Evolutionary conservation across 2,113 vertebrate species (phyloP), one percentile per base, ranked within the genome.

Genomic region (Catagonus wagneri): DNA sequence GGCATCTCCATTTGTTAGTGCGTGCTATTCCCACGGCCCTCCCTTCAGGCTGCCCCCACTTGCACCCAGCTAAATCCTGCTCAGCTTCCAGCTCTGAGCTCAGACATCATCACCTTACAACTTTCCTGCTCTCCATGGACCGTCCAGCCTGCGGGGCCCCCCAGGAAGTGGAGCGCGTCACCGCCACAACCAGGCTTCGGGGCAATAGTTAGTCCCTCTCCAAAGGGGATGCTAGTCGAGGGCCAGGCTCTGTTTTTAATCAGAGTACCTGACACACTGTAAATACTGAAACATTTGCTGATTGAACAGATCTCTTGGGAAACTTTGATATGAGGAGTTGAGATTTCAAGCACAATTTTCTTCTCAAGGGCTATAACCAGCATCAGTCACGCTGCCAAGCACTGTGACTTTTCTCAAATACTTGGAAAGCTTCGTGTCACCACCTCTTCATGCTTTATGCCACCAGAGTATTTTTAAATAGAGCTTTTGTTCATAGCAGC

Each of bases 401-500:
- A 17, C 8, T 56, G 17, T 6, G 69, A 69, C 71, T 90, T 93
- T 95, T 60, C 32, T 19, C 69, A 79, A 90, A 89, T 39, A 68
- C 14, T 83, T 65, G 71, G 81, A 95, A 66, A 61, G 23, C 34
- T 96, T 91, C n/a, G 0, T 69, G 17, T 36, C 88, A 86, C 50
- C 69, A 39, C 39, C 54, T 93, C 50, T 39, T 89, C 72, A 7
- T 68, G 50, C 66, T 54, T 63, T 52, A 32, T 34, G 34, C 50
- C 78, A 58, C 44, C 39, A 58, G n/a, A 72, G 63, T 68, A 52
- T 81, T 90, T 94, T 89, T 86, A 75, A 94, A 87, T 10, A 50
- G 58, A 74, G 8, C 13, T 86, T 89, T 92, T 83, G 68, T 83
- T 89, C 72, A n/a, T 81, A 94, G 75, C 15, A 91, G 44, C 3